Evolutionary conservation across 2,888 invertebrate species (phyloP).

Genomic region (Asteroscopus sphinx): DNA sequence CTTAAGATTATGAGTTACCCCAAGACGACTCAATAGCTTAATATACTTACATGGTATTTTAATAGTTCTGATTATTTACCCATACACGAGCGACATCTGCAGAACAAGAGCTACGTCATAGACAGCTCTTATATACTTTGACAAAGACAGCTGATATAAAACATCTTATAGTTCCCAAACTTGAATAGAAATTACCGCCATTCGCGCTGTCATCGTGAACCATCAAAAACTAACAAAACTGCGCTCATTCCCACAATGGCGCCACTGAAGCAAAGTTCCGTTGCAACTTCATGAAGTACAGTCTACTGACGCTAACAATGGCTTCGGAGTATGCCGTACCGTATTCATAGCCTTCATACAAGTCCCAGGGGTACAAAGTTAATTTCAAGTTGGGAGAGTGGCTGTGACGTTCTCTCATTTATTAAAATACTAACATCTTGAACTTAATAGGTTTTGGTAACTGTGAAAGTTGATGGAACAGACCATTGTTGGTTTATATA

Average conservation of each 20-base stretch:
- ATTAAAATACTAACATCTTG: conserved; percentile 85
- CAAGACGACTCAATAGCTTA: too few species aligned
- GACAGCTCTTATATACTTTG: too few species aligned
- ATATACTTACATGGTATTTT: too few species aligned
- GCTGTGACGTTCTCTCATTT: conserved; percentile 70
- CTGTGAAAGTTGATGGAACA: conserved; percentile 69
- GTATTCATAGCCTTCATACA: conserved; percentile 65
- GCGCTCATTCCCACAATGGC: conserved; percentile 25
- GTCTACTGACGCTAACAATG: conserved; percentile 56
- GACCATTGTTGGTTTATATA: conserved; percentile 31
- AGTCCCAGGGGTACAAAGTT: conserved; percentile 80
- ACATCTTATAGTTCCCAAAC: not conserved
- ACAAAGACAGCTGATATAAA: not conserved
- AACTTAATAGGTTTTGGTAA: conserved; percentile 83
- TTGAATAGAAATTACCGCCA: conserved; percentile 13
- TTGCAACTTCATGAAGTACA: conserved; percentile 39
- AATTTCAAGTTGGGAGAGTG: conserved; percentile 85
- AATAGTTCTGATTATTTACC: too few species aligned
- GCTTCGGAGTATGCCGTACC: conserved; percentile 50
- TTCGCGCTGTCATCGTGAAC: conserved; percentile 16
- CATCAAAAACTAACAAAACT: conserved; percentile 19
- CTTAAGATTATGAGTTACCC: too few species aligned
- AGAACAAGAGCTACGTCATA: too few species aligned
- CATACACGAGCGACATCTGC: too few species aligned
- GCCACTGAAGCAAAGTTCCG: conserved; percentile 26